Evolutionary conservation across 2,113 vertebrate species (phyloP).

Genomic region (Amblyornis subalaris): DNA sequence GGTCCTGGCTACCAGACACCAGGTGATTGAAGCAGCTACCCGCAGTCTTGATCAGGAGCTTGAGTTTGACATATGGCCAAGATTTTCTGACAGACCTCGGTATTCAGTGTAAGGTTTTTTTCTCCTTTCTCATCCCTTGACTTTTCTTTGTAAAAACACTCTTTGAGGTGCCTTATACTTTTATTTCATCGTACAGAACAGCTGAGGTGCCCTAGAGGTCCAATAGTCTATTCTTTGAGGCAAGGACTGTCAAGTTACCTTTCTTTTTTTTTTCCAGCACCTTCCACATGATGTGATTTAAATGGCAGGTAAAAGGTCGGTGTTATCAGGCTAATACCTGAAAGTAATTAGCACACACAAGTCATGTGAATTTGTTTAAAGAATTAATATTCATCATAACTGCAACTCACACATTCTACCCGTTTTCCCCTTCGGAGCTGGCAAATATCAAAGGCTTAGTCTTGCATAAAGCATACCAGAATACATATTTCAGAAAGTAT

Average conservation of each 20-base stretch:
- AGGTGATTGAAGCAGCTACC: background rate
- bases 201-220: background rate
- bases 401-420: background rate
- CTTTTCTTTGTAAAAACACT: conserved; percentile 28
- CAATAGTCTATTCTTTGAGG: background rate
- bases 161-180: background rate
- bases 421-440: background rate
- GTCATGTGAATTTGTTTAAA: background rate
- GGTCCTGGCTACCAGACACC: background rate
- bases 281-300: background rate
- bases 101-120: background rate
- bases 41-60: background rate
- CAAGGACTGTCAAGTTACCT: background rate
- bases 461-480: background rate
- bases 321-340: background rate
- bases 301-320: background rate
- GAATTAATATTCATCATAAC: background rate
- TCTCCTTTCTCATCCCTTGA: background rate
- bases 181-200: background rate
- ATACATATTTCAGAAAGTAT: background rate
- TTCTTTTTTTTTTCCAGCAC: background rate
- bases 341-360: background rate
- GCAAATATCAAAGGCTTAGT: background rate
- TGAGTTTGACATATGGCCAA: background rate
- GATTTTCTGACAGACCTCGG: conserved; percentile 4